phyloP scores from a whole-genome alignment of 1,140 invertebrate genomes.

The Panulirus ornatus region DNA sequence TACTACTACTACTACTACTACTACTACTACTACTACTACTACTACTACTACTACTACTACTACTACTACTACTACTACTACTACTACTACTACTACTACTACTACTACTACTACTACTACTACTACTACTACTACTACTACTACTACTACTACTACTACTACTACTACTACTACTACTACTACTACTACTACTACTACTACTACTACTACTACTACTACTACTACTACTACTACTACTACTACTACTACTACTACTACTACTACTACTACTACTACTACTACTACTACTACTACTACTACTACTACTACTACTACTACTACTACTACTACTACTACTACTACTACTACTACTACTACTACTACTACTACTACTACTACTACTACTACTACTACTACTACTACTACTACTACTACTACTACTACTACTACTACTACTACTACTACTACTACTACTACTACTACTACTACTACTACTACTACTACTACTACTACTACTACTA shows the following conservation, averaged over 20 bases:
- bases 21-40: not conserved
- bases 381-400: conserved; percentile 4
- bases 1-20: conserved; percentile 1
- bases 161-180: conserved; percentile 1
- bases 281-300: conserved; percentile 1
- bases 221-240: conserved; percentile 1
- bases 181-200: not conserved
- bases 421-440: no score
- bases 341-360: conserved; percentile 1
- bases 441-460: no score
- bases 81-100: conserved; percentile 4
- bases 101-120: not conserved
- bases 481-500: no score
- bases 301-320: not conserved
- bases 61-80: conserved; percentile 1
- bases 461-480: no score
- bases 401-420: not conserved
- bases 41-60: conserved; percentile 1
- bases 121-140: conserved; percentile 1
- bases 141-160: conserved; percentile 1
- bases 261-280: not conserved
- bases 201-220: conserved; percentile 1
- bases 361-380: not conserved
- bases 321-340: conserved; percentile 4
- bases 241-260: conserved; percentile 4